Conservation (phyloP, 2,113 vertebrate species). For the Australoheros scitulus region DNA sequence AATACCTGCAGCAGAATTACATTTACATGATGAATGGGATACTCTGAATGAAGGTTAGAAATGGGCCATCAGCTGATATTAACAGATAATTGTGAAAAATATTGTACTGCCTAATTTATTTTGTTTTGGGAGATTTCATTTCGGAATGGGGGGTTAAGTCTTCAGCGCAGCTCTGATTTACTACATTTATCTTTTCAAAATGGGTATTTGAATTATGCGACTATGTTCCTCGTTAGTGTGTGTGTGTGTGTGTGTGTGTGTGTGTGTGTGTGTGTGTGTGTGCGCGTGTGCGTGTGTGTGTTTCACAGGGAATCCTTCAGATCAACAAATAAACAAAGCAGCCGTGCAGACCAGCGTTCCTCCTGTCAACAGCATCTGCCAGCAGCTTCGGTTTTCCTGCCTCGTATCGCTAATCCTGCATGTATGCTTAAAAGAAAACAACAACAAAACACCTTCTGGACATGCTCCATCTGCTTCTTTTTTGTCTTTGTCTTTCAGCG, state of each 20-base stretch:
- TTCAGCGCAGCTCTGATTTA: constrained; percentile 57
- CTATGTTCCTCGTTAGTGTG: constrained; percentile 24
- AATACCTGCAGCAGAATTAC: constrained; percentile 93
- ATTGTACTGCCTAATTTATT: constrained; percentile 86
- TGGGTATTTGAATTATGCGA: constrained; percentile 55
- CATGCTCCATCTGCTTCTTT: constrained; percentile 25
- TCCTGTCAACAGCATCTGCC: constrained; percentile 51
- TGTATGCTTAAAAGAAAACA: neutral
- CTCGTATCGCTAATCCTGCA: constrained; percentile 2
- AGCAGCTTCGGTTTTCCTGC: constrained; percentile 17
- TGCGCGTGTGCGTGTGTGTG: neutral
- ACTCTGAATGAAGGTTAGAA: constrained; percentile 85
- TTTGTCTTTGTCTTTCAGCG: constrained; percentile 12
- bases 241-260: neutral
- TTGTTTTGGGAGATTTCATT: constrained; percentile 83
- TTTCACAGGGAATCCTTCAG: constrained; percentile 50
- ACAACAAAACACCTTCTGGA: constrained; percentile 16
- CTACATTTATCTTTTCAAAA: constrained; percentile 80
- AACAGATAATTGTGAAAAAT: constrained; percentile 86
- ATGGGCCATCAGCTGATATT: constrained; percentile 87
- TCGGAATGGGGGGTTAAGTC: constrained; percentile 27
- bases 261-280: neutral
- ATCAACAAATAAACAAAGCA: constrained; percentile 64
- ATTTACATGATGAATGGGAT: constrained; percentile 91
- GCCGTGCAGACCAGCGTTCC: constrained; percentile 27